Conservation (phyloP, 2,888 invertebrate genomes). For the Mythimna vitellina region DNA sequence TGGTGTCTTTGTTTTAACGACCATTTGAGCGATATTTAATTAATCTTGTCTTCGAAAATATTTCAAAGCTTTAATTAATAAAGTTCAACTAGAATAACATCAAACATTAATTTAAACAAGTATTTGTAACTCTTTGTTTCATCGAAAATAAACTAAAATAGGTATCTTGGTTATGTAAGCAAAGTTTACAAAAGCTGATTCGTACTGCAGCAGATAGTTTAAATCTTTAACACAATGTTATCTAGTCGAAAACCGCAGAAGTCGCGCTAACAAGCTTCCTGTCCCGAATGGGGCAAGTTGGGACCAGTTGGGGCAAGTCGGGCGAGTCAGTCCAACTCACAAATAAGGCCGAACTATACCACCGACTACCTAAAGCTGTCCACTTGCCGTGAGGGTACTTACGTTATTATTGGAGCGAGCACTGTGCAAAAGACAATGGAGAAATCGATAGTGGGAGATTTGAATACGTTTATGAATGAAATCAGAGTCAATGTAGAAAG, state of each 20-base stretch:
- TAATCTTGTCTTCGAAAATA: background rate
- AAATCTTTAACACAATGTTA: constrained; percentile 84
- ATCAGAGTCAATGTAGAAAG: background rate
- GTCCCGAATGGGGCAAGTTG: constrained; percentile 77
- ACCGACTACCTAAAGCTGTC: constrained; percentile 69
- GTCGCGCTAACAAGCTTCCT: constrained; percentile 85
- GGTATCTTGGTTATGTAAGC: constrained; percentile 32
- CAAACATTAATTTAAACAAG: constrained; percentile 22
- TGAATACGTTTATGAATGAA: background rate
- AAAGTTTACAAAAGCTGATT: constrained; percentile 51
- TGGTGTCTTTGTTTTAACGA: background rate
- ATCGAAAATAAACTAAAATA: constrained; percentile 10
- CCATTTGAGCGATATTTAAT: background rate
- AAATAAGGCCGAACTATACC: constrained; percentile 73
- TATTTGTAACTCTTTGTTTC: constrained; percentile 19
- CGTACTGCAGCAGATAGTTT: constrained; percentile 70
- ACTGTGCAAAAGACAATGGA: constrained; percentile 36
- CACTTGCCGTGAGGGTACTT: constrained; percentile 61
- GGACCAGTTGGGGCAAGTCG: constrained; percentile 78
- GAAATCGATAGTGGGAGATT: constrained; percentile 14
- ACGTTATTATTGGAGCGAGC: constrained; percentile 20
- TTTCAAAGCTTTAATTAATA: background rate
- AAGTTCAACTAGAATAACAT: no score
- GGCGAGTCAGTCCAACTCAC: constrained; percentile 78
- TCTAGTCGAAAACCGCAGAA: constrained; percentile 81